Conservation (phyloP, 2,113 vertebrate genomes). For the Pomatostomus ruficeps region DNA sequence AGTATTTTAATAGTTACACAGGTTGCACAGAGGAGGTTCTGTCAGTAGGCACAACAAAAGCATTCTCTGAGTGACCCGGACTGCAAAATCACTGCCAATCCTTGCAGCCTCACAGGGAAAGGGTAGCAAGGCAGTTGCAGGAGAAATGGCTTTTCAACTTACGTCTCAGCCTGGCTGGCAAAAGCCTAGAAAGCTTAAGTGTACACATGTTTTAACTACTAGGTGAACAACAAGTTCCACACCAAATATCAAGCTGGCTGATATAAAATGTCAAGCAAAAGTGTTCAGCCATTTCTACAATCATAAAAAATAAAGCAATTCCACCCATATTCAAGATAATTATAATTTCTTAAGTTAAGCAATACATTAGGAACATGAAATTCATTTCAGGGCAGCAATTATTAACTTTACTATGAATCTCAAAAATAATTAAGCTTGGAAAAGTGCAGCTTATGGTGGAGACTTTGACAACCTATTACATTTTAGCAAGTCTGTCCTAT, state of each 20-base stretch:
- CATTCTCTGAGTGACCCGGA: neutral
- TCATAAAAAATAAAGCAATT: neutral
- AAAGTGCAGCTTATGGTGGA: neutral
- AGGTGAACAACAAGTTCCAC: neutral
- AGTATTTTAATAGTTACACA: neutral
- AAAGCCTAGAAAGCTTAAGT: neutral
- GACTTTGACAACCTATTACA: neutral
- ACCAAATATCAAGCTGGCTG: neutral
- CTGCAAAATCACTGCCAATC: neutral
- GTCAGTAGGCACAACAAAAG: neutral
- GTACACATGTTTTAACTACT: fast-evolving
- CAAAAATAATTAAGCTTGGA: neutral
- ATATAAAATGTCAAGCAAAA: neutral
- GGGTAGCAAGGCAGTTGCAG: neutral
- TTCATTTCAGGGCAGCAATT: neutral
- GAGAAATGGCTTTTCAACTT: neutral
- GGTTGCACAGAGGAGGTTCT: neutral
- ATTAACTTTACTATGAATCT: neutral
- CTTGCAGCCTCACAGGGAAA: neutral
- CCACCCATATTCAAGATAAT: neutral
- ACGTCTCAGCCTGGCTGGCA: neutral
- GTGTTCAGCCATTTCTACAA: neutral
- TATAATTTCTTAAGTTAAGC: neutral
- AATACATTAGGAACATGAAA: neutral
- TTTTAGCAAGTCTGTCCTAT: neutral